Evolutionary conservation across 2,113 vertebrate species (phyloP), one percentile per base, ranked within the genome.

Genomic region (Paedocypris sp.): DNA sequence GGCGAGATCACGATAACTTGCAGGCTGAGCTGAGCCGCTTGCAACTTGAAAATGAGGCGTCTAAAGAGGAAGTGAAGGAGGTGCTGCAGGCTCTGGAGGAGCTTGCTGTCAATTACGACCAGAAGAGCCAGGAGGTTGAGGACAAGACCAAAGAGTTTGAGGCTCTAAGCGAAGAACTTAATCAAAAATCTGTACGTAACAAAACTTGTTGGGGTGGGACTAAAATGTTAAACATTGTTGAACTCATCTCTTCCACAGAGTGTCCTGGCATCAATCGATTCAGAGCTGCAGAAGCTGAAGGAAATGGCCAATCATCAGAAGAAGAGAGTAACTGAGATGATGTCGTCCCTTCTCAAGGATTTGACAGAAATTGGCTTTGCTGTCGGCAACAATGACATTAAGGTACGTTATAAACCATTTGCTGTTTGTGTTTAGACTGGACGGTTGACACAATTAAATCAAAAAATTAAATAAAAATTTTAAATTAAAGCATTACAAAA

Each of bases 291-390:
- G 80, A 97, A 97, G 76, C 87, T 97, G 43, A 97, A 98, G 77
- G 93, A 97, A 79, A 95, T 94, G 93, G 94, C 92, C 67, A 97
- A 94, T 78, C 94, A 98, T 75, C 94, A 98, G 76, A 96, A 91
- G 77, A 98, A 98, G 77, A 83, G 94, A 70, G 91, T 93, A 4
- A 91, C 93, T 0, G 93, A 98, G 77, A 97, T 98, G 94, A 97
- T 98, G 93, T 91, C 92, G 0, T 98, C 94, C 15, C 83, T 98
- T 72, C 82, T 98, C 12, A 98, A 98, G 79, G 94, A 98, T 72
- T 83, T 98, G 31, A 89, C 92, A 7, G 94, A 98, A 76, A 97
- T 98, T 50, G 94, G 94, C 67, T 93, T 96, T 12, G 92, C 93
- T 0, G 93, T 97, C 16, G 94, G 94, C 75, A 95, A 92, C 79